Base-by-base conservation (phyloP, 2,797 vertebrate genomes). In the Microcaecilia unicolor region DNA sequence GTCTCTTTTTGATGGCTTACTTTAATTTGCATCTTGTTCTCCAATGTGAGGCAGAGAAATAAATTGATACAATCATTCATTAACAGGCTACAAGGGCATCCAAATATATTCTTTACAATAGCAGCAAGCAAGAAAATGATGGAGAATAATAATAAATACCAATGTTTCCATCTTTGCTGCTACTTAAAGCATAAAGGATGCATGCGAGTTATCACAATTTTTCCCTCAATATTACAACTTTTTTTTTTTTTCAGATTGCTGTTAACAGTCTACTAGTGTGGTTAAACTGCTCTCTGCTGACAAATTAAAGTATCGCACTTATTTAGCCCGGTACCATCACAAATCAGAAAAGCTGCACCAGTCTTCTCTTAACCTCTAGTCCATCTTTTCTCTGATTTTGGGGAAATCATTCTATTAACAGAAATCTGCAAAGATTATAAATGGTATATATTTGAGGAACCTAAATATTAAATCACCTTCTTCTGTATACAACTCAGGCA, bases 241-340 rank as follows among this genome's bases (percentile, higher is more conserved):
- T n/a, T n/a, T 48, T 45, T 36, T 43, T 39, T 34, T 32, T 56
- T 44, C 12, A 40, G 28, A 18, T 12, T 31, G 28, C 38, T 52
- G 32, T 28, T 38, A 42, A 6, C 11, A 10, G 19, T 15, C 28
- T 10, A 32, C 9, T 28, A 41, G 37, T 21, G 41, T 31, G 36
- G 35, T 41, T 57, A 27, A 59, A 46, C 44, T 70, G 75, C 70
- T 47, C 64, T 55, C 81, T 80, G 45, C 52, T 58, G 78, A 60
- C 21, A 44, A 14, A 14, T 34, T 4, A 27, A 25, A 45, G 39
- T 41, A 55, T 0, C 37, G 22, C 18, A 44, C 14, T 15, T 42
- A 25, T 16, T 8, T 28, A 34, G 8, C 14, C 47, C 42, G 6
- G 36, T 29, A 17, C 19, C 22, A 47, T 31, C 34, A 3, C 18